Evolutionary conservation across 2,888 invertebrate species (phyloP).

Genomic region (Latrodectus elegans): DNA sequence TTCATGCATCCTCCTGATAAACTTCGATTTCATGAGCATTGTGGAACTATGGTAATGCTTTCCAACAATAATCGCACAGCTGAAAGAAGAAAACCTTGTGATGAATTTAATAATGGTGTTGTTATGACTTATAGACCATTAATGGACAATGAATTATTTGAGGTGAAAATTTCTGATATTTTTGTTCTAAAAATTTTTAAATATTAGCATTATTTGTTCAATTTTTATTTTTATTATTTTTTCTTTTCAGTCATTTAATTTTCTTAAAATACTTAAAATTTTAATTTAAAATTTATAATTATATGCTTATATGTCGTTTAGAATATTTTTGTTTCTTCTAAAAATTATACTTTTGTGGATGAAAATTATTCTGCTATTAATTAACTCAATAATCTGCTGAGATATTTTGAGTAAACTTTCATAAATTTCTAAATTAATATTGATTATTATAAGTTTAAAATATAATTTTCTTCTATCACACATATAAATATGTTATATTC

Average conservation of each 20-base stretch:
- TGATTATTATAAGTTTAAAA: too few species aligned
- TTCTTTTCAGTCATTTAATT: background rate
- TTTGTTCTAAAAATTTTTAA: background rate
- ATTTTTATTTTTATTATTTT: background rate
- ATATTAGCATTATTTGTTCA: background rate
- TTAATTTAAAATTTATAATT: background rate
- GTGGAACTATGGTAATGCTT: slow-evolving; percentile 90
- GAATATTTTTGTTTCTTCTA: background rate
- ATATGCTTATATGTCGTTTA: background rate
- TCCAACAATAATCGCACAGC: slow-evolving; percentile 87
- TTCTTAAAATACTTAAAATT: too few species aligned
- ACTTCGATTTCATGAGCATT: slow-evolving; percentile 86
- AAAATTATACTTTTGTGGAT: too few species aligned
- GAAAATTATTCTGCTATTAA: too few species aligned
- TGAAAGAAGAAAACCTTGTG: slow-evolving; percentile 88
- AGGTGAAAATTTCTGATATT: slow-evolving; percentile 77
- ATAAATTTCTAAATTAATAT: too few species aligned
- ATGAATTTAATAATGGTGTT: slow-evolving; percentile 96
- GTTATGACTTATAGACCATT: slow-evolving; percentile 94
- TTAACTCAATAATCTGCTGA: too few species aligned
- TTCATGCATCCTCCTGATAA: slow-evolving; percentile 33
- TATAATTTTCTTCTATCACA: too few species aligned
- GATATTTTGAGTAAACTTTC: too few species aligned
- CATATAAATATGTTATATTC: too few species aligned
- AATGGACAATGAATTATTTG: slow-evolving; percentile 91